Percentiles rank a stretch among this genome's conserved stretches.
These are phyloP conservation scores for Gadus macrocephalus DNA, from an alignment of 2,113 vertebrate species.

Conservation along the genomic window DNA sequence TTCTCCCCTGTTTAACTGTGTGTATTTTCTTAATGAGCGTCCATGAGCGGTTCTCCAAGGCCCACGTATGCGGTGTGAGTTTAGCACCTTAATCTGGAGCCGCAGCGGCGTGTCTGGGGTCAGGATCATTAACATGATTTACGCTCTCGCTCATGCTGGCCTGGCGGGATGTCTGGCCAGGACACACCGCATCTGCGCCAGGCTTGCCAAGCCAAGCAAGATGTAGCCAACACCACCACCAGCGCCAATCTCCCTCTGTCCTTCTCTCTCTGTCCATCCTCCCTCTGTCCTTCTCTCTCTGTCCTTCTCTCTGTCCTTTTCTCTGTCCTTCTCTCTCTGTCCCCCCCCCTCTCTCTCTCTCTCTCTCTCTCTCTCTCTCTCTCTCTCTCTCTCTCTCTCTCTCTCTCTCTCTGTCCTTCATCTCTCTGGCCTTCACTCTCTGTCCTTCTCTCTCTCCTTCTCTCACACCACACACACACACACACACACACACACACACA, in stretches of 20 bases:
- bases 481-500: too few species aligned
- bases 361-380: too few species aligned
- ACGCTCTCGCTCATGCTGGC: conserved; percentile 24
- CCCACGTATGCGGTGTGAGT: conserved; percentile 20
- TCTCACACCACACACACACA: too few species aligned
- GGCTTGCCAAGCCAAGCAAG: conserved; percentile 42
- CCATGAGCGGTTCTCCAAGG: conserved; percentile 32
- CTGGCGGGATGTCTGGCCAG: conserved; percentile 45
- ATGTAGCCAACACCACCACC: conserved; percentile 23
- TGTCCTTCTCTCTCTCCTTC: neutral
- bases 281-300: neutral
- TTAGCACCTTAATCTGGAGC: conserved; percentile 39
- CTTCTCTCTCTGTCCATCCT: conserved; percentile 14
- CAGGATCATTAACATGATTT: conserved; percentile 57
- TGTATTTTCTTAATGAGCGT: conserved; percentile 10
- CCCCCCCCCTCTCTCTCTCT: too few species aligned
- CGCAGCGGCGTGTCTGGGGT: conserved; percentile 30
- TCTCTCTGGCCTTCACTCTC: conserved; percentile 13
- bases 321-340: too few species aligned
- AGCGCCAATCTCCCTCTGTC: conserved; percentile 13
- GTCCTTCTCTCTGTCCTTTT: too few species aligned
- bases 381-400: neutral
- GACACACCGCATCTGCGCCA: conserved; percentile 51
- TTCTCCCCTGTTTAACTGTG: conserved; percentile 7
- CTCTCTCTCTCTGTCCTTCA: too few species aligned